Evolutionary conservation across 2,888 invertebrate species (phyloP).

Genomic region (Dynastes hyllus): DNA sequence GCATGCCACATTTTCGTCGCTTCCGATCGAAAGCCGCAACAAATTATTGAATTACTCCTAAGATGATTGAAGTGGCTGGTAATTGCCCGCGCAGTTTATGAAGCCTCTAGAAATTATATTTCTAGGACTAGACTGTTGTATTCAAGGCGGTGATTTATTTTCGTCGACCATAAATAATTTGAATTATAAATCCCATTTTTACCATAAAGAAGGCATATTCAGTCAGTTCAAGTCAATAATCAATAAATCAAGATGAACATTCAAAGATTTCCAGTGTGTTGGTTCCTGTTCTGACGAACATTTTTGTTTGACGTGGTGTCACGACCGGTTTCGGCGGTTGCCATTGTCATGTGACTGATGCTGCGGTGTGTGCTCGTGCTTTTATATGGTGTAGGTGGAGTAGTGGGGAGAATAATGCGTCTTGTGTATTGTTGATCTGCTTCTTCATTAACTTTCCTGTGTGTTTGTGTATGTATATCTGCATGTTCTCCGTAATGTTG

Average conservation of each 20-base stretch:
- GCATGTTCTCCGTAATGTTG: too few species aligned
- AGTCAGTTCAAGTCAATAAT: not conserved
- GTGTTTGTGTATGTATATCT: too few species aligned
- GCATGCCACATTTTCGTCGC: conserved; percentile 28
- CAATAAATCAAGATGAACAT: not conserved
- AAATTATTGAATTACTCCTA: conserved; percentile 26
- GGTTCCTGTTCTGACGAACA: too few species aligned
- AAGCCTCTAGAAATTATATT: not conserved
- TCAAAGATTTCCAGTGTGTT: not conserved
- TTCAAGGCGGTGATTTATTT: not conserved
- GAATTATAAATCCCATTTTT: not conserved
- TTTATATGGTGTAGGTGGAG: too few species aligned
- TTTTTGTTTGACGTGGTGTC: too few species aligned
- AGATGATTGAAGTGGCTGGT: not conserved
- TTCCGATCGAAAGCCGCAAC: conserved; percentile 6
- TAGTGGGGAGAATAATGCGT: too few species aligned
- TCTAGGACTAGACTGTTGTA: not conserved
- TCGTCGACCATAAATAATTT: not conserved
- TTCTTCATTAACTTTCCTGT: too few species aligned
- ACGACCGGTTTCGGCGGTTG: too few species aligned
- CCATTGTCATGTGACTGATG: too few species aligned
- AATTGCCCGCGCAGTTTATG: not conserved
- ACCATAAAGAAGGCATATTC: not conserved
- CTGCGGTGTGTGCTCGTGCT: too few species aligned
- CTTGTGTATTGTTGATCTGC: too few species aligned